These are phyloP conservation scores for Eriocheir sinensis DNA, from an alignment of 1,140 invertebrate species.

Conservation along the genomic window DNA sequence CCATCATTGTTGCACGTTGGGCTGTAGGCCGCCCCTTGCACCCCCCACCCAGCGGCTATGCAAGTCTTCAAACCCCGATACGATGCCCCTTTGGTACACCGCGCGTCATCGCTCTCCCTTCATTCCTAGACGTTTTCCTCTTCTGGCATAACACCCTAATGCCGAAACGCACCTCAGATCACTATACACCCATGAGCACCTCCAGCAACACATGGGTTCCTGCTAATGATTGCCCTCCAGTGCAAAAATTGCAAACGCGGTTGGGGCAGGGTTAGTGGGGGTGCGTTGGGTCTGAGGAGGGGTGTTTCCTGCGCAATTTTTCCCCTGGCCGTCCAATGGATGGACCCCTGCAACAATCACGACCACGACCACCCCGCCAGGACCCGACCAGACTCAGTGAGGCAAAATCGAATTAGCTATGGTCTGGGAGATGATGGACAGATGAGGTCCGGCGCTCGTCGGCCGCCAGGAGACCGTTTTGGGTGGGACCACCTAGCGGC, in stretches of 20 bases:
- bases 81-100: constrained; percentile 38
- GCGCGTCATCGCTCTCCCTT: not conserved
- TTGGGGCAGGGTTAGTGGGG: constrained; percentile 41
- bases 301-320: constrained; percentile 64
- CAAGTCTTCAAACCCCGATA: constrained; percentile 70
- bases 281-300: constrained; percentile 17
- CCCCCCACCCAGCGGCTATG: constrained; percentile 67
- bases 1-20: constrained; percentile 77
- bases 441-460: constrained; percentile 44
- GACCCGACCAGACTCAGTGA: constrained; percentile 40
- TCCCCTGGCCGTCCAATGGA: constrained; percentile 66
- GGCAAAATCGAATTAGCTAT: constrained; percentile 73
- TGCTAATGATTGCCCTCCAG: constrained; percentile 69
- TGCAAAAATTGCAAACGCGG: constrained; percentile 75
- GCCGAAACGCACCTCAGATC: not conserved
- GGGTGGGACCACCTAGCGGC: not conserved
- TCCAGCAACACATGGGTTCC: constrained; percentile 62
- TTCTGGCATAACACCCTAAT: not conserved
- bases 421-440: constrained; percentile 68
- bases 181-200: constrained; percentile 3
- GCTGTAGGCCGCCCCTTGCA: constrained; percentile 70
- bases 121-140: not conserved
- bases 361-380: constrained; percentile 37
- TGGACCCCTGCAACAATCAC: constrained; percentile 63
- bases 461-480: not conserved